phyloP scores from a whole-genome alignment of 2,797 vertebrate genomes.

The Luscinia megarhynchos region DNA sequence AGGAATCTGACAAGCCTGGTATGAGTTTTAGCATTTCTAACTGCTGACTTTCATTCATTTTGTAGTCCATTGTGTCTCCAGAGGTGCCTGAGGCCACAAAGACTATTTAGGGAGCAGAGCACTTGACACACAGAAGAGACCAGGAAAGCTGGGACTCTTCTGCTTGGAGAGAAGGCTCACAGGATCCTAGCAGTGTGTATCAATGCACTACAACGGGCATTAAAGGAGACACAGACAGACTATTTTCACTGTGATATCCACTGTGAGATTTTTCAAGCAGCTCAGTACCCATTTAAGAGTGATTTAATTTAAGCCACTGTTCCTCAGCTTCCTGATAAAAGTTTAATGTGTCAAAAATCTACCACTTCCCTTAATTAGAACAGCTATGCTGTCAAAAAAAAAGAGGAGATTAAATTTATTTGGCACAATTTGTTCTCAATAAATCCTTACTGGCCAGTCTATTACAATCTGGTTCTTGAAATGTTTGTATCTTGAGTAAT shows the following conservation, averaged over 20 bases:
- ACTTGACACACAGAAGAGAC: background rate
- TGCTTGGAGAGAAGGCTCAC: background rate
- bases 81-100: background rate
- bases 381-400: background rate
- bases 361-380: constrained; percentile 28
- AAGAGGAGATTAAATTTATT: background rate
- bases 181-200: background rate
- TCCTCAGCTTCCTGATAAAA: background rate
- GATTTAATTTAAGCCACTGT: constrained; percentile 18
- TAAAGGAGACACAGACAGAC: background rate
- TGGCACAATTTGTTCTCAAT: background rate
- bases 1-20: background rate
- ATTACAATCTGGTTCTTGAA: background rate
- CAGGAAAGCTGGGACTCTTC: background rate
- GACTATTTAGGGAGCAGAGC: background rate
- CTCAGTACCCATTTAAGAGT: background rate
- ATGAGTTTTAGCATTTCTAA: background rate
- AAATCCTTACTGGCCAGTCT: background rate
- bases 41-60: background rate
- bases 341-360: constrained; percentile 25
- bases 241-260: background rate
- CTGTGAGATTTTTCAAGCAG: background rate
- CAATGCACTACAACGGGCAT: background rate
- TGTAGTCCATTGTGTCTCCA: background rate
- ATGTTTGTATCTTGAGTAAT: background rate